Evolutionary conservation across 2,797 vertebrate species (phyloP).

Genomic region (Enteromius afrohamiltoni): DNA sequence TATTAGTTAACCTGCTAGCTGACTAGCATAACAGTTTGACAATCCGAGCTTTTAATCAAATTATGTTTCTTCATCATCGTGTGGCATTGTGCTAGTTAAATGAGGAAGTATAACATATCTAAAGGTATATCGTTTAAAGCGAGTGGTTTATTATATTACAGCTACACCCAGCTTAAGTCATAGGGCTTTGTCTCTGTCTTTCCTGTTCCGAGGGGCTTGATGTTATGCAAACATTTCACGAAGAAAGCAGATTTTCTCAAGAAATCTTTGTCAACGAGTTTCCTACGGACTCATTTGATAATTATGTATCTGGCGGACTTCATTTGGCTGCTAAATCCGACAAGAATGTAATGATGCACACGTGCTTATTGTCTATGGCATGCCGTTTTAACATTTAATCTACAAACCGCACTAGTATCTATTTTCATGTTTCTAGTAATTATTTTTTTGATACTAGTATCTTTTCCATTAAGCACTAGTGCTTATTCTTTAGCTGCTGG

Average conservation of each 20-base stretch:
- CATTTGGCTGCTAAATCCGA: neutral
- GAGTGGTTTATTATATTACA: neutral
- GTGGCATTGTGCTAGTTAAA: neutral
- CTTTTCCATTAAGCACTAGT: too few species aligned
- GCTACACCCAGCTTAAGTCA: neutral
- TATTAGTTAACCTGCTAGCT: conserved; percentile 23
- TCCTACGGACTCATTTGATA: neutral
- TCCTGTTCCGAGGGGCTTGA: neutral
- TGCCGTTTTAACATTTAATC: too few species aligned
- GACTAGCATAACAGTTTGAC: conserved; percentile 25
- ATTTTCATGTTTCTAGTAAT: too few species aligned
- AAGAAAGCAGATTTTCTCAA: neutral
- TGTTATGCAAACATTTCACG: neutral
- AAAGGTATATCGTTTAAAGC: neutral
- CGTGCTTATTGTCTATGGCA: conserved; percentile 13
- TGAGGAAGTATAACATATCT: neutral
- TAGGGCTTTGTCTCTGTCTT: conserved; percentile 34
- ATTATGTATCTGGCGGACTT: neutral
- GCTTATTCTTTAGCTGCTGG: too few species aligned
- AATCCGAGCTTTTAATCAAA: neutral
- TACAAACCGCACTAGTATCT: too few species aligned
- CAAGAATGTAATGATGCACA: neutral
- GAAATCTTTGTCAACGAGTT: neutral
- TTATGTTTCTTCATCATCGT: neutral
- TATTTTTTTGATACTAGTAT: too few species aligned